Evolutionary conservation across 2,113 vertebrate species (phyloP), one percentile per base, ranked within the genome.

Genomic region (Benitochromis conjunctus): DNA sequence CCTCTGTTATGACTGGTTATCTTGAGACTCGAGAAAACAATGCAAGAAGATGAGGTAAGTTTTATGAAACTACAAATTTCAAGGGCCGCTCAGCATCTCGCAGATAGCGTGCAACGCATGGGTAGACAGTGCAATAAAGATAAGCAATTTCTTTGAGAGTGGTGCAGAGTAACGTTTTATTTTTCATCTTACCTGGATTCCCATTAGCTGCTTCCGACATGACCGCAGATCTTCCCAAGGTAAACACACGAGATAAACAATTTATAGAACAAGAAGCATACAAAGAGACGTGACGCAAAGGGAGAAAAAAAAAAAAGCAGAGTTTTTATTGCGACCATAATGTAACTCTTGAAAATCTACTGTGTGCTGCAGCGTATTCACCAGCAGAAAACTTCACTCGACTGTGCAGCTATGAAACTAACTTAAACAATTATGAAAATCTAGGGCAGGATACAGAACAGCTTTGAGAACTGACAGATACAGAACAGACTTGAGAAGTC

Each of bases 171-270:
- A 57, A 77, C 77, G 41, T 83, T 79, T 71, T 11, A 26, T 60
- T 80, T 79, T 57, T 88, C 51, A 60, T 83, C n/a, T 79, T 66
- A 88, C 82, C 85, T 90, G 86, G 57, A 90, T 82, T 79, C 82
- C 62, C 62, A 82, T 89, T 85, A 82, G 66, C 66, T 66, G 48
- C 80, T 54, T 80, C 80, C 12, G 38, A 89, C 82, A 53, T 79
- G 84, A n/a, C 64, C 18, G 4, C 58, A 36, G 51, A 83, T 81
- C 74, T 56, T 83, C 31, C 19, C 1, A 7, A 19, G n/a, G 41
- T 48, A 66, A 79, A 80, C 74, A 56, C 62, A 34, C 7, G 3
- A 31, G 43, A 51, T 51, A 76, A 76, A 51, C 14, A n/a, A 76
- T 76, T 76, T 76, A 76, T 51, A 76, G 46, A 31, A 51, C 26